phyloP scores from a whole-genome alignment of 2,113 vertebrate genomes.

The Mionectes macconnelli region DNA sequence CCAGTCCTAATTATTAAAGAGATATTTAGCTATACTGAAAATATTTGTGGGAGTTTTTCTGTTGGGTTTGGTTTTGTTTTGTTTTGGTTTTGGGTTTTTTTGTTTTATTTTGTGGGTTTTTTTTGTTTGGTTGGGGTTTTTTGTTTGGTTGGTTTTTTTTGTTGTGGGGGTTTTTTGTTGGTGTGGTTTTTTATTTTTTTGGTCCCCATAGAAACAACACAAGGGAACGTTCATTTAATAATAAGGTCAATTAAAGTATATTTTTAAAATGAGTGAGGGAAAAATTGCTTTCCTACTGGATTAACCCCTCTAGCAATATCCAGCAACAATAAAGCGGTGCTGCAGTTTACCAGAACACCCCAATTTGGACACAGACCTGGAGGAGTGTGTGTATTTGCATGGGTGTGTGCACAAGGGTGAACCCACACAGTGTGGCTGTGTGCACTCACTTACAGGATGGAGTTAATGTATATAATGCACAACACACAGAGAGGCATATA shows the following conservation, averaged over 20 bases:
- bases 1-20: background rate
- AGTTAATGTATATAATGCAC: background rate
- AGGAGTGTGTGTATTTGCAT: accelerated
- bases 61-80: too few relatives aligned
- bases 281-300: background rate
- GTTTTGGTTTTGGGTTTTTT: too few relatives aligned
- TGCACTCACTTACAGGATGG: background rate
- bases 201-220: background rate
- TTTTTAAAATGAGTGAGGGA: background rate
- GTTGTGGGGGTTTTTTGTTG: too few relatives aligned
- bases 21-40: background rate
- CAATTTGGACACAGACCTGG: background rate
- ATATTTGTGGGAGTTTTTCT: background rate
- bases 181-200: background rate
- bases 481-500: background rate
- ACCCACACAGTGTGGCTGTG: background rate
- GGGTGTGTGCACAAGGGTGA: background rate
- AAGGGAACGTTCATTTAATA: background rate
- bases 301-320: background rate
- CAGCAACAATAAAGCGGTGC: background rate
- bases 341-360: background rate
- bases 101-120: too few relatives aligned
- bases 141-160: too few relatives aligned
- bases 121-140: too few relatives aligned
- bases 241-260: background rate